Percentiles rank a stretch among this genome's conserved stretches.
phyloP scores from a whole-genome alignment of 2,888 invertebrate species.

The Carterocephalus palaemon region DNA sequence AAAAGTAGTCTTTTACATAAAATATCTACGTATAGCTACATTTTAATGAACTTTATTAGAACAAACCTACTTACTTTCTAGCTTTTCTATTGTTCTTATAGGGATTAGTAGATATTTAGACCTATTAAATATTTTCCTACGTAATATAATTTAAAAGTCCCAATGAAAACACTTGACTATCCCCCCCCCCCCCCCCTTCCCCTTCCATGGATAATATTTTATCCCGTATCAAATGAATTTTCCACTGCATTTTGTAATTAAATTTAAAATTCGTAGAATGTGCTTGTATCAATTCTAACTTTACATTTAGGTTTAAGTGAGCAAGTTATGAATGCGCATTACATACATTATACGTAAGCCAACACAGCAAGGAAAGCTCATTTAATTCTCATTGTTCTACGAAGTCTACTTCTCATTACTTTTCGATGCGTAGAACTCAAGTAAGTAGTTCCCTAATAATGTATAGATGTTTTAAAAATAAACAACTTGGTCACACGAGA shows the following conservation, averaged over 20 bases:
- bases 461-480: too few relatives aligned
- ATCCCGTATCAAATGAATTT: constrained; percentile 37
- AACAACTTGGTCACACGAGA: constrained; percentile 4
- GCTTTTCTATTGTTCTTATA: too few relatives aligned
- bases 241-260: constrained; percentile 39
- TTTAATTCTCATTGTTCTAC: not conserved
- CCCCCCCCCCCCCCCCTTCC: constrained; percentile 31
- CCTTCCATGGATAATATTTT: constrained; percentile 35
- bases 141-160: constrained; percentile 34
- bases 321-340: constrained; percentile 29
- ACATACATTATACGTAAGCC: constrained; percentile 24
- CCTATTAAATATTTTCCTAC: too few relatives aligned
- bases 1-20: too few relatives aligned
- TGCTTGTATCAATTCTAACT: constrained; percentile 37
- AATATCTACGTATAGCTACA: too few relatives aligned
- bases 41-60: too few relatives aligned
- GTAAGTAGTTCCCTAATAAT: not conserved
- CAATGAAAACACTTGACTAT: constrained; percentile 51
- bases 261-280: constrained; percentile 60
- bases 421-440: not conserved
- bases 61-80: too few relatives aligned
- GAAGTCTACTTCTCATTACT: not conserved
- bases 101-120: too few relatives aligned
- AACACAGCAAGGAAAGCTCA: constrained; percentile 19
- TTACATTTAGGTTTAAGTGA: constrained; percentile 28